A percentile compares a stretch with the other conserved stretches of the same genome.
These are phyloP conservation scores for Myodes glareolus DNA, from an alignment of 2,113 vertebrate genomes.

Conservation along the genomic window DNA sequence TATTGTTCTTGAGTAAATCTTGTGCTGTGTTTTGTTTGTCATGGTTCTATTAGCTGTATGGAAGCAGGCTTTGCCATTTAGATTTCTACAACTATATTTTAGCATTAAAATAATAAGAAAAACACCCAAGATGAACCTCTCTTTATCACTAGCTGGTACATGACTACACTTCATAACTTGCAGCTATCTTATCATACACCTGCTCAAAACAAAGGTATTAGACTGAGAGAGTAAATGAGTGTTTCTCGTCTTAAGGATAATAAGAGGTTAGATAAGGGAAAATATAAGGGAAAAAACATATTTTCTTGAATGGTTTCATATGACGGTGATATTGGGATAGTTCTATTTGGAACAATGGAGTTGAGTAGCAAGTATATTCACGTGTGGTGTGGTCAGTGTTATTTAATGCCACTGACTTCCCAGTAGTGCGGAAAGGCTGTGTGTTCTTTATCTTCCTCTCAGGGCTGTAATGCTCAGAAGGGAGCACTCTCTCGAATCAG, in stretches of 20 bases:
- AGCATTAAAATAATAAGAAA: not conserved
- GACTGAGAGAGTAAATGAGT: not conserved
- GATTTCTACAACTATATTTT: not conserved
- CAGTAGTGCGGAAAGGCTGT: not conserved
- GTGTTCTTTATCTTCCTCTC: not conserved
- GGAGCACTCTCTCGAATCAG: not conserved
- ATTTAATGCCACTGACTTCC: not conserved
- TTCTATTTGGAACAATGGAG: not conserved
- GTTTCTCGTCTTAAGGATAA: not conserved
- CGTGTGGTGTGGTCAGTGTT: not conserved
- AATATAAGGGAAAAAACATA: not conserved
- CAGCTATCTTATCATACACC: not conserved
- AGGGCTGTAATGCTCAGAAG: not conserved
- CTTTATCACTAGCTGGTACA: not conserved
- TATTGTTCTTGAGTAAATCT: not conserved
- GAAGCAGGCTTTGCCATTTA: not conserved
- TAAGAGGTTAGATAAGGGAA: not conserved
- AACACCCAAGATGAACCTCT: not conserved
- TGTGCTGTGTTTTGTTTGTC: not conserved
- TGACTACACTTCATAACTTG: not conserved
- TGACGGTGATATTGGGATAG: not conserved
- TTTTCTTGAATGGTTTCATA: not conserved
- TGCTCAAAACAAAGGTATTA: not conserved
- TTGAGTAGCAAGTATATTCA: not conserved
- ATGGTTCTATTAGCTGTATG: not conserved